Conservation (phyloP, 2,888 invertebrate genomes). For the Tipula vernalis region DNA sequence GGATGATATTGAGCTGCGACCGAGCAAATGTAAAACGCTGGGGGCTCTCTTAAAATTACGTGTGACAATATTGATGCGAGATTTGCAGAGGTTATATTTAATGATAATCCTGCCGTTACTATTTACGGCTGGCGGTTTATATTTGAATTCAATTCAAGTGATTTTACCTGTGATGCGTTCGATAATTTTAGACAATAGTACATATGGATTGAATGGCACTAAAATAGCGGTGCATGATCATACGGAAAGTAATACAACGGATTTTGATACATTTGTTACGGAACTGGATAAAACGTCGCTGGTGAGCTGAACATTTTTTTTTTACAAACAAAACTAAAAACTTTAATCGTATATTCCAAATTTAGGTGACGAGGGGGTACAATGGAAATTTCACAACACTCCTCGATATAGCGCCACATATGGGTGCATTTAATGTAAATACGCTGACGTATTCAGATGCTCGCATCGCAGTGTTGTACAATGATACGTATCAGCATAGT, state of each 20-base stretch:
- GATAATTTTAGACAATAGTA: slow-evolving; percentile 46
- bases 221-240: slow-evolving; percentile 42
- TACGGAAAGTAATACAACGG: background rate
- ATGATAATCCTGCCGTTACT: slow-evolving; percentile 59
- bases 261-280: slow-evolving; percentile 27
- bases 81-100: slow-evolving; percentile 59
- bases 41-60: slow-evolving; percentile 54
- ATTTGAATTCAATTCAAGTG: slow-evolving; percentile 47
- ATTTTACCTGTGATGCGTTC: slow-evolving; percentile 50
- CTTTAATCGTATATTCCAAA: background rate
- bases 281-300: slow-evolving; percentile 26
- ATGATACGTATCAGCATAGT: slow-evolving; percentile 68
- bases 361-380: slow-evolving; percentile 34
- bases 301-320: slow-evolving; percentile 17
- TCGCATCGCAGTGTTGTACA: slow-evolving; percentile 53
- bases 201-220: slow-evolving; percentile 42
- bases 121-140: slow-evolving; percentile 55
- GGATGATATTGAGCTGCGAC: slow-evolving; percentile 50
- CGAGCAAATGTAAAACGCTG: slow-evolving; percentile 48
- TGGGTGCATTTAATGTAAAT: slow-evolving; percentile 52
- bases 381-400: slow-evolving; percentile 54
- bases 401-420: slow-evolving; percentile 47
- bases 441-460: slow-evolving; percentile 41
- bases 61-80: slow-evolving; percentile 50
- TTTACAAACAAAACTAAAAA: too few relatives aligned